These are phyloP conservation scores for Sipha flava DNA, from an alignment of 1,140 invertebrate species.

Conservation along the genomic window DNA sequence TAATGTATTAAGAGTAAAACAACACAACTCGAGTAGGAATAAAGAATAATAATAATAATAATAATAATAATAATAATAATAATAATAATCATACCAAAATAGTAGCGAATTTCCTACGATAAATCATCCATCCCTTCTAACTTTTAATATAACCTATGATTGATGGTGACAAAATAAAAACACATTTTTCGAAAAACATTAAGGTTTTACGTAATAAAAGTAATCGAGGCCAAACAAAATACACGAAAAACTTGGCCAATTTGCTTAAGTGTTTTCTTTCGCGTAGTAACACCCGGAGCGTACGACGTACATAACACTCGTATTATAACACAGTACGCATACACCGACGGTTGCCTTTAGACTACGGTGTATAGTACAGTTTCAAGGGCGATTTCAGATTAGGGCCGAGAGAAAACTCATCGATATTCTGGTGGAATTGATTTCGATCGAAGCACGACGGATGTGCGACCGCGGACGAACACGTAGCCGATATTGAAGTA, in stretches of 20 bases:
- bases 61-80: no score
- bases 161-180: constrained; percentile 22
- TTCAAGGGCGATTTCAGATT: neutral
- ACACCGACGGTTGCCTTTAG: neutral
- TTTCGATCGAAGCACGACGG: neutral
- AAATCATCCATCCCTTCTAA: neutral
- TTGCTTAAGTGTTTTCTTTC: constrained; percentile 28
- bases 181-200: constrained; percentile 11
- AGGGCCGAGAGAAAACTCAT: neutral
- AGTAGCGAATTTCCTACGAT: neutral
- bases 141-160: neutral
- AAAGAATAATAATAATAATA: no score
- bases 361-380: neutral
- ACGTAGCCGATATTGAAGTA: neutral
- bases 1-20: neutral
- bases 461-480: neutral
- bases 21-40: neutral
- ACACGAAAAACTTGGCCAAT: neutral
- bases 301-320: neutral
- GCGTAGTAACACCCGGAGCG: no score
- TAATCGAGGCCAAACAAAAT: neutral
- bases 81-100: neutral
- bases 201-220: constrained; percentile 11
- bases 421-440: neutral
- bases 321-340: neutral